Evolutionary conservation across 1,140 invertebrate genomes (phyloP).

Genomic region (Tetramorium simillimum): DNA sequence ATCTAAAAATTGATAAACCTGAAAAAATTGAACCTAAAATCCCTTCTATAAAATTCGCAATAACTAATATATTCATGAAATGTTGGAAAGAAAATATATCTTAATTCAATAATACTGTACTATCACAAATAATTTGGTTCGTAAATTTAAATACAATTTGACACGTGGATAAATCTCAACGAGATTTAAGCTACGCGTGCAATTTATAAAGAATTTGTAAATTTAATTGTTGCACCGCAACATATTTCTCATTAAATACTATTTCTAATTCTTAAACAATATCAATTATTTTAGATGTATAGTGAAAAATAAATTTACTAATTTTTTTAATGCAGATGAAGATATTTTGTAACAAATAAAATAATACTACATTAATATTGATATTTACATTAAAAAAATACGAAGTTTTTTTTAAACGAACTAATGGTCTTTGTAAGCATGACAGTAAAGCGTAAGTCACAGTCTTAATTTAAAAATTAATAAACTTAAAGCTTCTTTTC

Average conservation of each 20-base stretch:
- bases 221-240: conserved; percentile 2
- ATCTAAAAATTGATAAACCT: not conserved
- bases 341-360: not conserved
- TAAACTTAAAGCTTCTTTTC: no score
- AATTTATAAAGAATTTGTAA: not conserved
- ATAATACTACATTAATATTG: not conserved
- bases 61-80: not conserved
- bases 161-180: not conserved
- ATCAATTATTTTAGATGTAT: not conserved
- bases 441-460: no score
- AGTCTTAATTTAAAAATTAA: no score
- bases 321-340: not conserved
- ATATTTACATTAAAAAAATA: not conserved
- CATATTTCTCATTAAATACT: not conserved
- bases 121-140: conserved; percentile 16
- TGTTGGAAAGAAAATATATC: not conserved
- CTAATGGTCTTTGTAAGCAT: no score
- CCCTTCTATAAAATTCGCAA: not conserved
- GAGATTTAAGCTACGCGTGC: not conserved
- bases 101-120: conserved; percentile 40
- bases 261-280: not conserved
- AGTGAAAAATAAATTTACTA: not conserved
- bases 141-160: not conserved
- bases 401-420: no score
- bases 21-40: not conserved